These are phyloP conservation scores for Cantharis rustica DNA, from an alignment of 2,888 invertebrate species.

Conservation along the genomic window DNA sequence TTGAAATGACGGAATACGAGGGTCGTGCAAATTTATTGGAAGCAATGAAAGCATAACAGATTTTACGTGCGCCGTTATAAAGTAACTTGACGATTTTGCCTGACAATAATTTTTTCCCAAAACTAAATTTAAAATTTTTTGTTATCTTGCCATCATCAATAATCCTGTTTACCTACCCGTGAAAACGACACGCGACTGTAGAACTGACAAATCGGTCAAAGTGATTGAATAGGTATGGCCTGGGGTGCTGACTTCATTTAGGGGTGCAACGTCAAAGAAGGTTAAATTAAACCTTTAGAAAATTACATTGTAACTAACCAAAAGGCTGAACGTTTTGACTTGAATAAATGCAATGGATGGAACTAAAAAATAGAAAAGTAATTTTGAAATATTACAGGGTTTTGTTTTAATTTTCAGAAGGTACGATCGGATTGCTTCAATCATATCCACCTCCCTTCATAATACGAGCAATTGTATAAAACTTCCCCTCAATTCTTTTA, in stretches of 20 bases:
- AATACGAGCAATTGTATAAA: background rate
- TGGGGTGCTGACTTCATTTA: constrained; percentile 9
- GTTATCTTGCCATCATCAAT: background rate
- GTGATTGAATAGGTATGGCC: constrained; percentile 21
- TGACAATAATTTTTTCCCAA: background rate
- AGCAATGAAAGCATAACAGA: background rate
- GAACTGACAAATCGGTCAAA: constrained; percentile 27
- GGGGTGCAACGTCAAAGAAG: constrained; percentile 7
- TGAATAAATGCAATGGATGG: background rate
- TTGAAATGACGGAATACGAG: background rate
- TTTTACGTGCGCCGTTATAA: background rate
- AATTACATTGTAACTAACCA: background rate
- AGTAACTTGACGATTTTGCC: background rate
- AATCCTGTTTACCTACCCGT: constrained; percentile 2
- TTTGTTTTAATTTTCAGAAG: background rate
- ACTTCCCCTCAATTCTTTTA: background rate
- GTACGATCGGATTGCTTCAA: background rate
- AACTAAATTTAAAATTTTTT: background rate
- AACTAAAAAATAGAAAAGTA: background rate
- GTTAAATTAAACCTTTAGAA: constrained; percentile 1
- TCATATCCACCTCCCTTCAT: background rate
- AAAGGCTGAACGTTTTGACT: background rate
- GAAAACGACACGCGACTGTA: constrained; percentile 13
- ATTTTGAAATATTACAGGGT: background rate
- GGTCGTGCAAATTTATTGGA: background rate